A percentile compares a stretch with the other conserved stretches of the same genome.
phyloP scores from a whole-genome alignment of 2,113 vertebrate genomes.

The Dinomys branickii region DNA sequence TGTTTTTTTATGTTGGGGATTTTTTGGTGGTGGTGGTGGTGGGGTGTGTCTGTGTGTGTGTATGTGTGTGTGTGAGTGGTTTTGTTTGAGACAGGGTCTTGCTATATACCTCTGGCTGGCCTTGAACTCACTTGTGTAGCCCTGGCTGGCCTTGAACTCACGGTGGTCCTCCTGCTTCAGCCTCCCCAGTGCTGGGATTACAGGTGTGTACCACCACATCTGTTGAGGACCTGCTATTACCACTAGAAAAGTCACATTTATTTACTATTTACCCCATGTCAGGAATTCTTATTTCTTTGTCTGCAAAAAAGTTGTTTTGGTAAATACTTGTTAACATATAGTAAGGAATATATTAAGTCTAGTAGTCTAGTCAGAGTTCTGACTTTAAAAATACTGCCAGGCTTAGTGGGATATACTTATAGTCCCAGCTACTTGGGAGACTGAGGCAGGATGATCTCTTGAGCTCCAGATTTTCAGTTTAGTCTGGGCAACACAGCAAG shows the following conservation, averaged over 20 bases:
- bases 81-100: background rate
- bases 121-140: background rate
- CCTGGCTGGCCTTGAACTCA: background rate
- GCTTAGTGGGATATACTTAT: background rate
- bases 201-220: background rate
- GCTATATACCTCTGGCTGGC: background rate
- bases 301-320: slow-evolving; percentile 1
- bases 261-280: background rate
- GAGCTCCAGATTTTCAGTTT: no score
- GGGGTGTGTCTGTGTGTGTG: no score
- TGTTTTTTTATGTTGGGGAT: background rate
- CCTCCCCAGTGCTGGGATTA: background rate
- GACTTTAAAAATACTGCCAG: background rate
- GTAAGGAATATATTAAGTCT: background rate
- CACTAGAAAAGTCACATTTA: background rate
- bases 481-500: background rate
- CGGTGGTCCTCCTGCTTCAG: background rate
- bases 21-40: background rate
- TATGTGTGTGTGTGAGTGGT: background rate
- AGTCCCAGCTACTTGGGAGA: background rate
- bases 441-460: background rate
- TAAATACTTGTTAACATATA: slow-evolving; percentile 20
- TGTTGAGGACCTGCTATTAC: no score
- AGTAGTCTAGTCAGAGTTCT: background rate
- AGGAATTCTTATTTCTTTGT: background rate